A percentile compares a stretch with the other conserved stretches of the same genome.
Evolutionary conservation across 2,888 invertebrate genomes (phyloP).

Genomic region (Macrophya alboannulata): DNA sequence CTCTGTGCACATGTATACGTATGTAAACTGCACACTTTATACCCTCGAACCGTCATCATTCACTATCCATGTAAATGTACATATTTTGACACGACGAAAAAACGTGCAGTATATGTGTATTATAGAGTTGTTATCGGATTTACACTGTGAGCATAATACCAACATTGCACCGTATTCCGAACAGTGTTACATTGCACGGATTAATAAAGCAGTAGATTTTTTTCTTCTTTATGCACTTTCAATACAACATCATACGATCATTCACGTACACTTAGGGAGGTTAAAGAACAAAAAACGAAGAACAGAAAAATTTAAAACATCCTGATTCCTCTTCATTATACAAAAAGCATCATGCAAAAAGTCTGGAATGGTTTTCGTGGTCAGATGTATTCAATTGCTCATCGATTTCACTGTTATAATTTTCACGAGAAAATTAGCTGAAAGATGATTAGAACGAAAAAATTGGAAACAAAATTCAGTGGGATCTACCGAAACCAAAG

Average conservation of each 20-base stretch:
- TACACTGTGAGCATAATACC: neutral
- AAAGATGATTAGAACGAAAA: too few species aligned
- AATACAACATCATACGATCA: neutral
- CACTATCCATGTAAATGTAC: constrained; percentile 8
- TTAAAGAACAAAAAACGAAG: neutral
- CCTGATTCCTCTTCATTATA: neutral
- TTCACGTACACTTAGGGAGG: neutral
- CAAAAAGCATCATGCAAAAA: neutral
- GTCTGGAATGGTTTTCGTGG: neutral
- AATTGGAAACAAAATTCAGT: too few species aligned
- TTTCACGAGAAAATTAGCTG: too few species aligned
- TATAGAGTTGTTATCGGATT: constrained; percentile 14
- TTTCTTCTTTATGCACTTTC: neutral
- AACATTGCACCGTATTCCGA: neutral
- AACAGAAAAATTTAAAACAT: neutral
- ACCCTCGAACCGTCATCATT: neutral
- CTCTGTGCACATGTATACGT: constrained; percentile 33
- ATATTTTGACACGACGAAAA: neutral
- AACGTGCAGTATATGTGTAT: neutral
- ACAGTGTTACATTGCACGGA: neutral
- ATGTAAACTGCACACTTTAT: neutral
- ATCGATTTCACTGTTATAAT: too few species aligned
- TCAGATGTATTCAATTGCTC: too few species aligned
- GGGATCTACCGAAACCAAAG: too few species aligned
- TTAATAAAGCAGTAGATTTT: neutral